Evolutionary conservation across 2,888 invertebrate genomes (phyloP).

Genomic region (Sinopyrophorus schimmeli): DNA sequence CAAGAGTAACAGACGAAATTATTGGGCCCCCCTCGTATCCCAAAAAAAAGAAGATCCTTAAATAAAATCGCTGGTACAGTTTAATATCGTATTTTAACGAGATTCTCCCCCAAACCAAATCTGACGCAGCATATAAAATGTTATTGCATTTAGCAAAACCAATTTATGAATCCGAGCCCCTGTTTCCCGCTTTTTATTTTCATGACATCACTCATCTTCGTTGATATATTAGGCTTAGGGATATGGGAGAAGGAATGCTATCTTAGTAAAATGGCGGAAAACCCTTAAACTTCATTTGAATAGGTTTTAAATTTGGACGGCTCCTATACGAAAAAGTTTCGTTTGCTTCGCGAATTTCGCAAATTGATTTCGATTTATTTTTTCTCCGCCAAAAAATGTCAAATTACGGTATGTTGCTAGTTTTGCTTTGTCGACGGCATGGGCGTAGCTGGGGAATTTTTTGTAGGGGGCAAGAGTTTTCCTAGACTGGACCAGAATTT

Average conservation of each 20-base stretch:
- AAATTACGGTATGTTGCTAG: too few species aligned
- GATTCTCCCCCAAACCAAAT: conserved; percentile 19
- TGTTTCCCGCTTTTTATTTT: conserved; percentile 33
- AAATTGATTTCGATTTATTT: too few species aligned
- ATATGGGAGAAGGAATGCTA: conserved; percentile 15
- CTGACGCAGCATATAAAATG: conserved; percentile 31
- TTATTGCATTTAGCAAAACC: conserved; percentile 33
- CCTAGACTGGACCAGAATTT: too few species aligned
- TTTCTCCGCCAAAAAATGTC: too few species aligned
- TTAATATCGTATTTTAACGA: conserved; percentile 18
- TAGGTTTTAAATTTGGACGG: too few species aligned
- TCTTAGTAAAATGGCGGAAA: conserved; percentile 14
- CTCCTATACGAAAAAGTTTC: too few species aligned
- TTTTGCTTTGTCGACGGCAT: too few species aligned
- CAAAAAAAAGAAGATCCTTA: too few species aligned
- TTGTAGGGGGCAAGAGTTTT: too few species aligned
- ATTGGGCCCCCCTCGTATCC: not conserved
- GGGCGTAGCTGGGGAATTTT: too few species aligned
- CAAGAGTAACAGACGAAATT: not conserved
- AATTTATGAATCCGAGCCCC: conserved; percentile 32
- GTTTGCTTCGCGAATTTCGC: too few species aligned
- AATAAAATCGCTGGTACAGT: too few species aligned
- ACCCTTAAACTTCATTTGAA: conserved; percentile 5
- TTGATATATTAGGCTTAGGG: conserved; percentile 26
- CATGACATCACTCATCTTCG: conserved; percentile 29